Base-by-base conservation (phyloP, 2,888 invertebrate species). In the Electrophaes corylata region DNA sequence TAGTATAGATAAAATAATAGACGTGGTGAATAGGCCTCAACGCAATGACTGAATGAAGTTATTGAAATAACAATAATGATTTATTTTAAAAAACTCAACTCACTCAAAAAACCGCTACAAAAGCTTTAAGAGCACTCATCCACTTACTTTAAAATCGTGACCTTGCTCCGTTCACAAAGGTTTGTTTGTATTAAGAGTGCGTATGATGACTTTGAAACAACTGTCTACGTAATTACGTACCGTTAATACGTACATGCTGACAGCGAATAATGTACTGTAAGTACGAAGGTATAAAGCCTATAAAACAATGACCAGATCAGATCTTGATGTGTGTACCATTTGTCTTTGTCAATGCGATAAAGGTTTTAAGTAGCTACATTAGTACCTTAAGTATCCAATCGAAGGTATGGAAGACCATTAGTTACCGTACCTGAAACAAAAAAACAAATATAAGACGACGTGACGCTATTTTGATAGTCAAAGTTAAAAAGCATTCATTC, bases 351-450 rank as follows among this genome's bases (percentile, higher is more conserved):
- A 60, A 60, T 55, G 57, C 43, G 53, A 60, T 61, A 52, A 57
- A 57, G 48, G 50, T 41, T 45, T 43, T 20, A 35, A 62, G 59
- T 61, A 61, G 57, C 58, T 56, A 47, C 51, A 46, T 52, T 39
- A 57, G 62, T 59, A 55, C 60, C 57, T 50, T 62, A 63, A 64
- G 53, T 57, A 46, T 54, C 45, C 61, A 44, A 63, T 62, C 48
- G 62, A 37, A 45, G 54, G 37, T 23, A 33, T 57, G 14, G 60
- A 29, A 48, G 47, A 61, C 50, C 31, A 40, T 67, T 29, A 29
- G 26, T 1, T 29, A 37, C 37, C 10, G 16, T 83, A 83, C 83
- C 83, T 82, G 83, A 40, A 83, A 83, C 72, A 75, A 74, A 73
- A 65, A 65, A 62, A 12, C 20, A 45, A 40, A 23, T 43, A 14